Evolutionary conservation across 2,797 vertebrate genomes (phyloP).

Genomic region (Orientallactaga sibirica): DNA sequence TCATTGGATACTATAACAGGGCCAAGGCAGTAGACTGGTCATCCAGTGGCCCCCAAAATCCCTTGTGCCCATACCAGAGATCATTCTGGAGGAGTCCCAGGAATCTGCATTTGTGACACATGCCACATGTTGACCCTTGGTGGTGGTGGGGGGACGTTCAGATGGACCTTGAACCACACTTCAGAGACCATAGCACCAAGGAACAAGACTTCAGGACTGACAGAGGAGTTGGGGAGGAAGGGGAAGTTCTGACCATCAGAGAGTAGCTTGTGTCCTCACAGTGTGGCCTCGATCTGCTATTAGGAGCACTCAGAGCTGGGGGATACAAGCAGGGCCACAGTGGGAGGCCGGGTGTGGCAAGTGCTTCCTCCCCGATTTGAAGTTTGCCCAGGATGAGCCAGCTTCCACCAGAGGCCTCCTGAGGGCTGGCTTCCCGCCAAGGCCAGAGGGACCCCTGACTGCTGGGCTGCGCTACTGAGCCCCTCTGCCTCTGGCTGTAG

Average conservation of each 20-base stretch:
- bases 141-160: background rate
- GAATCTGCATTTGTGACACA: background rate
- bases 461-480: constrained; percentile 5
- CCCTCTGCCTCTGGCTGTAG: background rate
- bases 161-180: background rate
- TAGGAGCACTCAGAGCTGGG: background rate
- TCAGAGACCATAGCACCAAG: background rate
- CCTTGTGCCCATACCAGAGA: background rate
- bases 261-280: background rate
- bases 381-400: no score
- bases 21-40: background rate
- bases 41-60: background rate
- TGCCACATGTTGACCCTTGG: background rate
- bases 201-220: background rate
- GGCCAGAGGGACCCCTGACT: background rate
- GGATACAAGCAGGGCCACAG: no score
- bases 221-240: background rate
- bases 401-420: background rate
- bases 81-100: background rate
- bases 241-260: background rate
- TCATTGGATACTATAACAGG: background rate
- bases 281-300: background rate
- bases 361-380: background rate
- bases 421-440: background rate
- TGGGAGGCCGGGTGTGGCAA: no score